Conservation (phyloP, 2,113 vertebrate genomes). For the Typhlomys cinereus region DNA sequence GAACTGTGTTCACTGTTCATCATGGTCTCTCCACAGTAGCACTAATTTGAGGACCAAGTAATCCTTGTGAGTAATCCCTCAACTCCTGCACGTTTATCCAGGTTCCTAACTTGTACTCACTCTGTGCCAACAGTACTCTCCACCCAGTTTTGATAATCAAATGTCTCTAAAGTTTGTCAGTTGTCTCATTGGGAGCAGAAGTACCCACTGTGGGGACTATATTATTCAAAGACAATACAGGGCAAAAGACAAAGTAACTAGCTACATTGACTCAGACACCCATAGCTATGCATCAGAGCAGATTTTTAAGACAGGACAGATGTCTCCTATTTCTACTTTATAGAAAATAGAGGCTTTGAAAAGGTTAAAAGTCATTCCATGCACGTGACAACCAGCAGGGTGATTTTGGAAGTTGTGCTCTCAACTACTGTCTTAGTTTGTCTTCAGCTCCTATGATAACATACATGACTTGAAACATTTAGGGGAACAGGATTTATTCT, state of each 20-base stretch:
- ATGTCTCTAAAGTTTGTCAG: no score
- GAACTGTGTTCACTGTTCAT: no score
- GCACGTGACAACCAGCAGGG: not conserved
- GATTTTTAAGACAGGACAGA: not conserved
- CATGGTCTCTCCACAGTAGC: not conserved
- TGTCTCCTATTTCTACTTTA: accelerated
- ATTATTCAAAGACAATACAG: not conserved
- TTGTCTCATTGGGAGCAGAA: not conserved
- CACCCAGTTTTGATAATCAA: accelerated
- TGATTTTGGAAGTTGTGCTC: not conserved
- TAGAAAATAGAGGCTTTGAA: not conserved
- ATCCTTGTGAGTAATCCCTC: not conserved
- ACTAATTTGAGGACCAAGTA: not conserved
- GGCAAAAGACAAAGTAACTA: not conserved
- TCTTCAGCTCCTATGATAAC: no score
- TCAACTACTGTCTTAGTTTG: no score
- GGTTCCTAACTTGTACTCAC: not conserved
- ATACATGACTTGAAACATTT: no score
- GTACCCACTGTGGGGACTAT: no score
- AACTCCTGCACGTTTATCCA: accelerated
- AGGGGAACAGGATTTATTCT: no score
- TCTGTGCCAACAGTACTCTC: accelerated
- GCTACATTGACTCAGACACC: no score
- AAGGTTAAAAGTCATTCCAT: not conserved
- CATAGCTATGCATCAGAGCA: not conserved